Conservation (phyloP, 2,888 invertebrate species). For the Pseudolycoriella hygida region DNA sequence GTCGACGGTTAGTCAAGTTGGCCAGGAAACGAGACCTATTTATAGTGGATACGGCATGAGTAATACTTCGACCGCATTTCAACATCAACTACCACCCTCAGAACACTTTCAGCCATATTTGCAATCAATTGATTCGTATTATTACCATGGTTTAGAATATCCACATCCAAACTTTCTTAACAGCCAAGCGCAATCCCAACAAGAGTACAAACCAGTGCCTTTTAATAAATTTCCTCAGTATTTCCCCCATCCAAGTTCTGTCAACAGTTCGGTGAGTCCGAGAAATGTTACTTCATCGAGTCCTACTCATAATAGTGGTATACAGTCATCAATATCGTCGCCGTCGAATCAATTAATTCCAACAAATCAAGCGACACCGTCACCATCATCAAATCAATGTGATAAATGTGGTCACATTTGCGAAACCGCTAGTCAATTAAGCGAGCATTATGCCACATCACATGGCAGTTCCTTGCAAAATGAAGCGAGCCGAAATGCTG, state of each 20-base stretch:
- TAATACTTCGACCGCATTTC: background rate
- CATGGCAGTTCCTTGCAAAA: slow-evolving; percentile 33
- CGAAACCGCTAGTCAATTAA: slow-evolving; percentile 52
- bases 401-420: slow-evolving; percentile 71
- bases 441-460: slow-evolving; percentile 54
- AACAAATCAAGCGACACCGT: slow-evolving; percentile 45
- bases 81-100: slow-evolving; percentile 8
- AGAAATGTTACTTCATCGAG: slow-evolving; percentile 28
- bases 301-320: slow-evolving; percentile 26
- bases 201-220: slow-evolving; percentile 16
- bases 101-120: slow-evolving; percentile 21
- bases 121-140: slow-evolving; percentile 26
- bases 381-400: slow-evolving; percentile 57
- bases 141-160: slow-evolving; percentile 19
- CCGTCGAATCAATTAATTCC: slow-evolving; percentile 35
- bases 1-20: slow-evolving; percentile 16
- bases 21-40: slow-evolving; percentile 17
- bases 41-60: background rate
- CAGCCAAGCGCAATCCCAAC: slow-evolving; percentile 9
- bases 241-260: background rate
- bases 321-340: slow-evolving; percentile 47
- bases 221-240: slow-evolving; percentile 14
- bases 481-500: slow-evolving; percentile 10
- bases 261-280: slow-evolving; percentile 16
- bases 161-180: slow-evolving; percentile 11